phyloP scores from a whole-genome alignment of 2,113 vertebrate species.

The Acrocephalus kingi region DNA sequence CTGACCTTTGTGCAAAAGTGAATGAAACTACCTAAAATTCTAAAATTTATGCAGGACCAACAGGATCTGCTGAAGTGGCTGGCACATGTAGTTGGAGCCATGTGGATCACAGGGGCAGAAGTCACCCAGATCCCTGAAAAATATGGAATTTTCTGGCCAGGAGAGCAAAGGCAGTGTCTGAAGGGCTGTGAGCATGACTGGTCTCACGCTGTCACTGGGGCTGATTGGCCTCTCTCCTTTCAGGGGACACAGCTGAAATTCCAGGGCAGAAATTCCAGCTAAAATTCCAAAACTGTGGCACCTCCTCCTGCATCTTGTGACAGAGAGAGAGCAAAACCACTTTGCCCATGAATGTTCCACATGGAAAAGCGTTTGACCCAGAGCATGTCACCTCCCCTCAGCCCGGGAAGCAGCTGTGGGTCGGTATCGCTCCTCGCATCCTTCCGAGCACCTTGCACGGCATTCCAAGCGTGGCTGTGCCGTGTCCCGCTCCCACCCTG shows the following conservation, averaged over 20 bases:
- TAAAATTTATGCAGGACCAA: background rate
- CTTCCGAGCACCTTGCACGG: background rate
- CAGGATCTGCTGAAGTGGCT: background rate
- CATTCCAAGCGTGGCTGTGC: background rate
- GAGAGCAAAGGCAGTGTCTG: background rate
- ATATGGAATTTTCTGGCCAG: rapidly evolving
- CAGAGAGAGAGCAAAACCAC: background rate
- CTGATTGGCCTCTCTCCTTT: rapidly evolving
- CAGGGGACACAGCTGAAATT: background rate
- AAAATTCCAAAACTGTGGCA: background rate
- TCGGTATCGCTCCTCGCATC: background rate
- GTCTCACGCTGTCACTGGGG: rapidly evolving
- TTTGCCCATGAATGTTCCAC: background rate
- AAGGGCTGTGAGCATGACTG: rapidly evolving
- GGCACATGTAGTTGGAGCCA: rapidly evolving
- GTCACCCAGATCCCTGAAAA: background rate
- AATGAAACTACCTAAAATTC: background rate
- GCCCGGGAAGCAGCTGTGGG: background rate
- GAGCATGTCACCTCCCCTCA: background rate
- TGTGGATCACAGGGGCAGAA: background rate
- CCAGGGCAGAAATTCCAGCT: background rate
- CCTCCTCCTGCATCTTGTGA: background rate
- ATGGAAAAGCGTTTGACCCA: background rate
- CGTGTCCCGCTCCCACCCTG: conserved; percentile 29
- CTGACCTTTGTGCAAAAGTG: background rate